These are phyloP conservation scores for Luehdorfia chinensis DNA, from an alignment of 1,140 invertebrate species.

Conservation along the genomic window DNA sequence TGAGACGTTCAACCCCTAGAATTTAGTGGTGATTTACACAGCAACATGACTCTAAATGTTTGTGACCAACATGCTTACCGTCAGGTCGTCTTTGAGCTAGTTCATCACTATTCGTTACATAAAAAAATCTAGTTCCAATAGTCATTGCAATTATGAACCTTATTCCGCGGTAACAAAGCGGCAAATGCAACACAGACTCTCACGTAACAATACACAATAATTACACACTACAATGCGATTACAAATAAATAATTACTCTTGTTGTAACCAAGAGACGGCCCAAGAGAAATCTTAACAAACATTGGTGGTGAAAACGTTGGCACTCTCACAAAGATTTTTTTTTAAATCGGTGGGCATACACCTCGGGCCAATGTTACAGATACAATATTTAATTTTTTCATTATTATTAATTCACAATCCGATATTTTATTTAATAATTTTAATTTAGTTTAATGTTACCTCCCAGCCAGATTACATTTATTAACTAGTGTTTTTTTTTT, in stretches of 20 bases:
- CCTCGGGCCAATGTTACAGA: conserved; percentile 18
- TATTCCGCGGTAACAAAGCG: neutral
- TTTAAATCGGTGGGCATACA: conserved; percentile 22
- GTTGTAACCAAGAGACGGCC: conserved; percentile 28
- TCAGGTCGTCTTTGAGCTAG: too few relatives aligned
- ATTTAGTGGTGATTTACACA: too few relatives aligned
- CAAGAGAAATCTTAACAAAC: conserved; percentile 18
- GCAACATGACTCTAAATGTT: too few relatives aligned
- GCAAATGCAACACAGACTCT: conserved; percentile 51
- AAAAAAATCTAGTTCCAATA: neutral
- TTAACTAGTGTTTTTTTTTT: too few relatives aligned
- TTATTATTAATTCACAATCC: conserved; percentile 13
- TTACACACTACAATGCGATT: conserved; percentile 58
- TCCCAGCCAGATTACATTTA: conserved; percentile 34
- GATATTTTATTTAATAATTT: conserved; percentile 21
- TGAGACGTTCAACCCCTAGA: too few relatives aligned
- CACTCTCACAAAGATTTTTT: conserved; percentile 24
- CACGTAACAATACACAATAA: conserved; percentile 47
- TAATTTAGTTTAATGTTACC: conserved; percentile 20
- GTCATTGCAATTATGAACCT: neutral
- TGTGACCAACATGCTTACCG: too few relatives aligned
- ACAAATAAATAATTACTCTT: conserved; percentile 42
- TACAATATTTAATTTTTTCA: conserved; percentile 14
- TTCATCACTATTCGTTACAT: too few relatives aligned
- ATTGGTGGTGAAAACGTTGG: conserved; percentile 32